These are phyloP conservation scores for Dryococelus australis DNA, from an alignment of 2,888 invertebrate genomes.

Conservation along the genomic window DNA sequence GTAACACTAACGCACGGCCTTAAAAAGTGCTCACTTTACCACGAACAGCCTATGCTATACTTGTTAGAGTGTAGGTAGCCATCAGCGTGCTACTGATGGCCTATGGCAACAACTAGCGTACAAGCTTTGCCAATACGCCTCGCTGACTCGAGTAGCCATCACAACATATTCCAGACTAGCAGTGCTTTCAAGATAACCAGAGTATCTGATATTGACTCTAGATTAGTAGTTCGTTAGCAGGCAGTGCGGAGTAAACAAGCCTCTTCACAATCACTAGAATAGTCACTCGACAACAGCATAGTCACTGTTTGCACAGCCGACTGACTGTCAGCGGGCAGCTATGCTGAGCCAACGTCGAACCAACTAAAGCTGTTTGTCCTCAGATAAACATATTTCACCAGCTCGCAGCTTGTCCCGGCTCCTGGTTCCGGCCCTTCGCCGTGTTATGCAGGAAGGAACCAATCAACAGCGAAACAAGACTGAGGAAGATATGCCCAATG, in stretches of 20 bases:
- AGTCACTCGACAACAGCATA: not conserved
- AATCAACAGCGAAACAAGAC: no score
- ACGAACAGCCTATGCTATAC: no score
- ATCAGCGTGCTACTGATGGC: no score
- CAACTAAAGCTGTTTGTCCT: not conserved
- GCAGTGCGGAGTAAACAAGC: not conserved
- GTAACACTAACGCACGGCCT: no score
- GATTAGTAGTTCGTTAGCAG: not conserved
- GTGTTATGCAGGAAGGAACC: not conserved
- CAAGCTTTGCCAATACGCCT: not conserved
- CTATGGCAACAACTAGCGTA: no score
- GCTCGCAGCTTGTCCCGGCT: not conserved
- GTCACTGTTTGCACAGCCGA: not conserved
- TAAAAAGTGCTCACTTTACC: no score
- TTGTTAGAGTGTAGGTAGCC: no score
- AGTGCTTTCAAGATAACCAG: not conserved
- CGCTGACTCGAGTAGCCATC: not conserved
- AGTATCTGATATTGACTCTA: constrained; percentile 10
- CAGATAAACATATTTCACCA: not conserved
- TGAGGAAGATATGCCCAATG: no score
- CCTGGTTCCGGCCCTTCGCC: not conserved
- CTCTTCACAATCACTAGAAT: not conserved
- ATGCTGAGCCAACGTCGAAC: not conserved
- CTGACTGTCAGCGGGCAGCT: not conserved
- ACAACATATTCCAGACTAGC: not conserved